phyloP scores from a whole-genome alignment of 1,140 invertebrate species.

The Calliphora vicina region DNA sequence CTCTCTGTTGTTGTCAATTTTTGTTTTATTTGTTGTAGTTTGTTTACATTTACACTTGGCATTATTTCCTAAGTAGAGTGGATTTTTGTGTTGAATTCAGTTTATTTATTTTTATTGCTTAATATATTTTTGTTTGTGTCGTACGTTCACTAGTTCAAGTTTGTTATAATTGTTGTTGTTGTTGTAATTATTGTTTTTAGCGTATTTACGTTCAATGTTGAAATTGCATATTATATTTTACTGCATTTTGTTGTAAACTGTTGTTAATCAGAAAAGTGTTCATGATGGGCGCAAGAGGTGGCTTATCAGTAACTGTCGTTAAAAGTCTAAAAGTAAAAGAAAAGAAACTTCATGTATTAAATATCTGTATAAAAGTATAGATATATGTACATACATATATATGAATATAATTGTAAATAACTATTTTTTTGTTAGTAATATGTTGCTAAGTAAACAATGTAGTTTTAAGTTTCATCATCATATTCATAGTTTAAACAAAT shows the following conservation, averaged over 20 bases:
- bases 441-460: too few relatives aligned
- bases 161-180: neutral
- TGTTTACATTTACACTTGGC: constrained; percentile 5
- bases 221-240: neutral
- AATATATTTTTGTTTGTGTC: neutral
- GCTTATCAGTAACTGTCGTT: neutral
- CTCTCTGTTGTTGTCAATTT: neutral
- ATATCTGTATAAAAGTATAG: too few relatives aligned
- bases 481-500: too few relatives aligned
- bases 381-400: too few relatives aligned
- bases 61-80: neutral
- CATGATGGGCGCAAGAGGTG: neutral
- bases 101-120: neutral
- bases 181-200: neutral
- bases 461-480: too few relatives aligned
- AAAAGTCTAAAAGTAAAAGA: neutral
- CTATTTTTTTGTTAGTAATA: too few relatives aligned
- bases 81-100: neutral
- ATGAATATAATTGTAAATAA: too few relatives aligned
- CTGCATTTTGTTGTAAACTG: neutral
- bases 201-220: neutral
- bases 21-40: neutral
- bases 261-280: neutral
- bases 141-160: neutral
- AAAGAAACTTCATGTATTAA: neutral